Conservation (phyloP, 2,113 vertebrate genomes). For the Corythoichthys haematopterus region DNA sequence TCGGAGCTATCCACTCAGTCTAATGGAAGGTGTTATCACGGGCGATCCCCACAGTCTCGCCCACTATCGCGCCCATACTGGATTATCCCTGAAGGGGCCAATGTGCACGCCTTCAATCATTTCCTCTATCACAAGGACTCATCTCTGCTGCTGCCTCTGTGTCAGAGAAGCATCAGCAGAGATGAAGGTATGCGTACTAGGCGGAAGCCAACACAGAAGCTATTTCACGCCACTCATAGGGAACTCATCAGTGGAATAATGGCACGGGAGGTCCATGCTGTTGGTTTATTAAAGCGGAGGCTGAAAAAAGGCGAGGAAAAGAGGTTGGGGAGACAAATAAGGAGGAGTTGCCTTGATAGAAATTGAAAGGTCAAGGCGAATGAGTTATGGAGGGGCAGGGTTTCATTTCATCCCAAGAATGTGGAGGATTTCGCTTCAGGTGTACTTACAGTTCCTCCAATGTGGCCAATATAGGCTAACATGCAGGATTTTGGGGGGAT, state of each 20-base stretch:
- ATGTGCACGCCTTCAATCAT: slow-evolving; percentile 72
- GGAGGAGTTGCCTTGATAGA: slow-evolving; percentile 8
- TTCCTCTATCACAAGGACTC: slow-evolving; percentile 61
- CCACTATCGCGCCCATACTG: slow-evolving; percentile 62
- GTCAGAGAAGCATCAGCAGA: slow-evolving; percentile 34
- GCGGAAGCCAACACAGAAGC: slow-evolving; percentile 37
- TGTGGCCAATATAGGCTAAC: slow-evolving; percentile 27
- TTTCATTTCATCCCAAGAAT: slow-evolving; percentile 34
- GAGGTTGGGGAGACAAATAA: slow-evolving; percentile 27
- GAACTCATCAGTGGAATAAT: slow-evolving; percentile 52
- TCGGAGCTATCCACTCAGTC: slow-evolving; percentile 45
- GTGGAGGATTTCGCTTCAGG: slow-evolving; percentile 35
- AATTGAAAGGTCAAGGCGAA: slow-evolving; percentile 12
- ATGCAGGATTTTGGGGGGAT: slow-evolving; percentile 33
- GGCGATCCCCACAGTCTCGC: slow-evolving; percentile 44
- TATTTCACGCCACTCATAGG: slow-evolving; percentile 62
- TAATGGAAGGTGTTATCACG: slow-evolving; percentile 71
- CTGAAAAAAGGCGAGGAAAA: slow-evolving; percentile 32
- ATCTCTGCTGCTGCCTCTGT: slow-evolving; percentile 56
- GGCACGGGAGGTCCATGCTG: slow-evolving; percentile 18
- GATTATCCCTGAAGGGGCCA: slow-evolving; percentile 74
- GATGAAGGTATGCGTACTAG: slow-evolving; percentile 21
- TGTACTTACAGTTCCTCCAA: slow-evolving; percentile 33
- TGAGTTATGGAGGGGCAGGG: neutral
- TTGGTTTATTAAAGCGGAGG: slow-evolving; percentile 25